These are phyloP conservation scores for Scomberomorus guttatus DNA, from an alignment of 2,797 vertebrate genomes.

Conservation along the genomic window DNA sequence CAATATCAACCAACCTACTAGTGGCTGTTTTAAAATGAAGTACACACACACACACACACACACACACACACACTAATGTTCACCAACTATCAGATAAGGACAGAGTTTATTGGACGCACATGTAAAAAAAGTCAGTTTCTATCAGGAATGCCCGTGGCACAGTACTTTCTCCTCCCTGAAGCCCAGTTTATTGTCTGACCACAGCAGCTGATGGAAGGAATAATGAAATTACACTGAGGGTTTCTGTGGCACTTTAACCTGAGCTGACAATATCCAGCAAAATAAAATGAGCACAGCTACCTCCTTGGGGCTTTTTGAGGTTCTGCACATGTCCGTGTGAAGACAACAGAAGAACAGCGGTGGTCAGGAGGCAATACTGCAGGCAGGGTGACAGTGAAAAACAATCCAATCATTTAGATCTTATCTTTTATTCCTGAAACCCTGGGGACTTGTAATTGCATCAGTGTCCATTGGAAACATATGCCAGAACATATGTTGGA, in stretches of 20 bases:
- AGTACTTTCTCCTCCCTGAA: constrained; percentile 23
- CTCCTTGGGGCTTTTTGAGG: constrained; percentile 35
- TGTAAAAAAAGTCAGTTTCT: background rate
- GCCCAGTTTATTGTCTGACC: constrained; percentile 38
- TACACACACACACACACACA: background rate
- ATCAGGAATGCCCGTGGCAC: constrained; percentile 6
- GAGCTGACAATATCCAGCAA: constrained; percentile 33
- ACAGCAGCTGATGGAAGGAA: constrained; percentile 38
- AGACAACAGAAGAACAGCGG: constrained; percentile 3
- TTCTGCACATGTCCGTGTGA: constrained; percentile 33
- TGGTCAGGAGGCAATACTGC: constrained; percentile 28
- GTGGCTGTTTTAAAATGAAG: background rate
- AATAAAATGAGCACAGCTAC: constrained; percentile 44
- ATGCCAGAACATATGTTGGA: constrained; percentile 63
- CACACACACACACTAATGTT: background rate
- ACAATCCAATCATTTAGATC: constrained; percentile 62
- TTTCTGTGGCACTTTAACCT: constrained; percentile 44
- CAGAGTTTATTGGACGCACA: constrained; percentile 9
- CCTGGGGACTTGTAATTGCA: constrained; percentile 55
- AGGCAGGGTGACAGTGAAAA: constrained; percentile 53
- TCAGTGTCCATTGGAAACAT: constrained; percentile 67
- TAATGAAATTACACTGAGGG: constrained; percentile 50
- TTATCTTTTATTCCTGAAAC: constrained; percentile 64
- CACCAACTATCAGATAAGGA: constrained; percentile 15
- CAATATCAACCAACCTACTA: background rate